These are phyloP conservation scores for Scotopteryx bipunctaria DNA, from an alignment of 2,888 invertebrate species.

Conservation along the genomic window DNA sequence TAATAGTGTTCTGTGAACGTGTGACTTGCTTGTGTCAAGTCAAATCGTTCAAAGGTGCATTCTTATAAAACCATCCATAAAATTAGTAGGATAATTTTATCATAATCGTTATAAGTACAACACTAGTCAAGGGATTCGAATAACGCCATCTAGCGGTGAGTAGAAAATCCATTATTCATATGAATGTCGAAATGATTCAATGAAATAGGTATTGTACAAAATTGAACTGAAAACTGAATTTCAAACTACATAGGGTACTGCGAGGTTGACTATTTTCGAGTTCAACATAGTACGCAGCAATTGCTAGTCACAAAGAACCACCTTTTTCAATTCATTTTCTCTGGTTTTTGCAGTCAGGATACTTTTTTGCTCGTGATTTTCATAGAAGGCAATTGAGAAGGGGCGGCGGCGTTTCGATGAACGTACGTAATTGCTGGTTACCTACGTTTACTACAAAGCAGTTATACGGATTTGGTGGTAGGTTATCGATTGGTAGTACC, in stretches of 20 bases:
- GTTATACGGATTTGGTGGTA: slow-evolving; percentile 41
- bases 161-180: neutral
- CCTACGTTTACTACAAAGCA: slow-evolving; percentile 46
- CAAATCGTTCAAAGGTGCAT: neutral
- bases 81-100: neutral
- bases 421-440: slow-evolving; percentile 48
- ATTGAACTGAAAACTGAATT: no score
- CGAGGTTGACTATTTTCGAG: no score
- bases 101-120: neutral
- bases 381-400: slow-evolving; percentile 62
- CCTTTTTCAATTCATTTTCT: slow-evolving; percentile 39
- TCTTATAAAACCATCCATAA: neutral
- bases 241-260: slow-evolving; percentile 6
- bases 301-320: slow-evolving; percentile 41
- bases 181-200: no score
- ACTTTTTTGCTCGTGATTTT: slow-evolving; percentile 13
- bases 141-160: slow-evolving; percentile 13
- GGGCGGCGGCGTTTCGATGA: slow-evolving; percentile 43
- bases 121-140: neutral
- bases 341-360: slow-evolving; percentile 48
- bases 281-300: slow-evolving; percentile 3
- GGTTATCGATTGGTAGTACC: no score
- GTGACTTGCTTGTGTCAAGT: no score
- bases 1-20: no score
- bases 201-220: no score